Base-by-base conservation (phyloP, 2,797 vertebrate genomes). In the Cacajao melanocephalus region DNA sequence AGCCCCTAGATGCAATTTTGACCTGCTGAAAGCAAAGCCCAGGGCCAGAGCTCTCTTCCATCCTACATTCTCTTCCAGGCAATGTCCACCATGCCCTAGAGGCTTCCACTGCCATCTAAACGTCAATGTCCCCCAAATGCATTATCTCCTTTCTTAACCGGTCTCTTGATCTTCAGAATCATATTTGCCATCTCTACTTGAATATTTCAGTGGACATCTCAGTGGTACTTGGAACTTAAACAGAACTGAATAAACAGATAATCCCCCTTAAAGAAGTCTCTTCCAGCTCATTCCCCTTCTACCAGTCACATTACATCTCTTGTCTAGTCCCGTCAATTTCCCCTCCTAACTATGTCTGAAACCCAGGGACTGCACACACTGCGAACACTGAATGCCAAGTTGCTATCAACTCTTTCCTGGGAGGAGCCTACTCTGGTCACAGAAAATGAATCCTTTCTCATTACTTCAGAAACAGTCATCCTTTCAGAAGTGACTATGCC, bases 61-160 rank as follows among this genome's bases (percentile, higher is more conserved):
- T 10, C 8, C 39, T 19, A 1, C 6, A 20, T 14, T 14, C n/a
- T 52, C 17, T 70, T 73, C 20, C n/a, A 10, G 30, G 5, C n/a
- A 7, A 1, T 26, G 6, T 7, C 11, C 10, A 1, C 17, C 19
- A 4, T 5, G 17, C 24, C 46, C 26, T 3, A 5, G 6, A 50
- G 20, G 19, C 41, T 79, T 48, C 57, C 33, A 4, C 13, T 33
- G 20, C 30, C 17, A 5, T 13, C n/a, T 55, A 24, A 8, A 10
- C 2, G 3, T 33, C 11, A 2, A 19, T 9, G 33, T 12, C 15
- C 28, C 5, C 52, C n/a, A 30, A 4, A 4, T 0, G 14, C 7
- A 0, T 9, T 15, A 7, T 55, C 36, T 67, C 44, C 24, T 48
- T n/a, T 76, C 41, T 10, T 28, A 3, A 12, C 1, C 30, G 20